Base-by-base conservation (phyloP, 2,888 invertebrate genomes). In the Cephus spinipes region DNA sequence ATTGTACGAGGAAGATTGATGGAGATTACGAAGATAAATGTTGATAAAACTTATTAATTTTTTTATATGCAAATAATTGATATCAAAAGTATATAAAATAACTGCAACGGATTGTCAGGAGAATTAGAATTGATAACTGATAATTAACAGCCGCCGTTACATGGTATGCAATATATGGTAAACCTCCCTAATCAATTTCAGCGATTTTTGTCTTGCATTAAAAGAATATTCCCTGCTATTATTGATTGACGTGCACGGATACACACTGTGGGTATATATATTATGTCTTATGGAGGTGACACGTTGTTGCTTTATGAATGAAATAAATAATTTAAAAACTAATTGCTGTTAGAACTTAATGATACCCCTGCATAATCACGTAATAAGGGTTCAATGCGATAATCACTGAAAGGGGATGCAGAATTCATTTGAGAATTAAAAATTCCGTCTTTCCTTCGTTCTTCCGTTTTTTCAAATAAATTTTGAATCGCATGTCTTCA, bases 281-380 rank as follows among this genome's bases (percentile, higher is more conserved):
- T 12, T 77, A 77, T 75, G 76, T 40, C 40, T 40, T 40, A 40
- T 15, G 40, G 78, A 81, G 69, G 68, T 80, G 76, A 81, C 81
- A 79, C 78, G 75, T 78, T 82, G 83, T 84, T 84, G 83, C 82
- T 84, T 85, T 75, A 80, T 81, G 76, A 83, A 81, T 83, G 75
- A 83, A 83, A 40, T 74, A 73, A 73, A 73, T 68, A 71, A 77
- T 71, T 71, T 71, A 40, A 40, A 40, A 40, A 40, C 40, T 15
- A 36, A 36, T 36, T 12, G 40, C 15, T 15, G 15, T 40, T 15
- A 40, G 12, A 12, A 15, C 15, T 40, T 15, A 15, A 15, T 15
- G 15, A 40, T 40, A 40, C 15, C 40, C 4, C 40, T 40, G 40
- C 40, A 40, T 0, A 15, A 40, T 40, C 40, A 4, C 15, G 3